These are phyloP conservation scores for Diplosoma virens DNA, from an alignment of 23 tunicate genomes.

Conservation along the genomic window DNA sequence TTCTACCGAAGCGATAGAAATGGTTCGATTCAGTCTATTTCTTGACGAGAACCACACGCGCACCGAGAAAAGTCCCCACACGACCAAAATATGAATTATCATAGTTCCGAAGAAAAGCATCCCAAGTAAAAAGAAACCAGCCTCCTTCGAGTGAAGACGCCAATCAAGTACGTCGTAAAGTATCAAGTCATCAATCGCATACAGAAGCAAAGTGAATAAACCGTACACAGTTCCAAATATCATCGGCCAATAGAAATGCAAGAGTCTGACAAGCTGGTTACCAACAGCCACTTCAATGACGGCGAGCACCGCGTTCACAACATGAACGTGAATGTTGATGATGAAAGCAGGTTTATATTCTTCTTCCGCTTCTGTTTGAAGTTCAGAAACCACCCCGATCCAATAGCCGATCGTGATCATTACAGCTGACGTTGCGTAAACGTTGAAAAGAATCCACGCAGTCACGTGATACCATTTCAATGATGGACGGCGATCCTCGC, in stretches of 20 bases:
- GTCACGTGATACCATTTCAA: conserved; percentile 36
- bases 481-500: background rate
- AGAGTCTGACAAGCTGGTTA: conserved; percentile 28
- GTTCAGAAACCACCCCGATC: conserved; percentile 30
- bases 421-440: conserved; percentile 23
- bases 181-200: conserved; percentile 7
- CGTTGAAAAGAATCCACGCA: conserved; percentile 37
- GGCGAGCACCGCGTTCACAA: conserved; percentile 37
- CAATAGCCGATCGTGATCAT: conserved; percentile 38
- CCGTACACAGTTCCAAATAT: conserved; percentile 26
- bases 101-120: conserved; percentile 11
- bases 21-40: too few relatives aligned
- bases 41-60: too few relatives aligned
- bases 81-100: background rate
- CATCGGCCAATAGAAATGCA: conserved; percentile 41
- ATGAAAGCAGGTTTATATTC: conserved; percentile 14
- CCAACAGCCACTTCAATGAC: conserved; percentile 16
- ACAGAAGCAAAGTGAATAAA: conserved; percentile 28
- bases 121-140: conserved; percentile 15
- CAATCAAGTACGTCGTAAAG: conserved; percentile 51
- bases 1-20: too few relatives aligned
- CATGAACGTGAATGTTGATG: conserved; percentile 57
- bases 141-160: conserved; percentile 8
- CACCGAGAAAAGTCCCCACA: conserved; percentile 19
- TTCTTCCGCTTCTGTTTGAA: conserved; percentile 3